Base-by-base conservation (phyloP, 2,113 vertebrate species). In the Elephas maximus region DNA sequence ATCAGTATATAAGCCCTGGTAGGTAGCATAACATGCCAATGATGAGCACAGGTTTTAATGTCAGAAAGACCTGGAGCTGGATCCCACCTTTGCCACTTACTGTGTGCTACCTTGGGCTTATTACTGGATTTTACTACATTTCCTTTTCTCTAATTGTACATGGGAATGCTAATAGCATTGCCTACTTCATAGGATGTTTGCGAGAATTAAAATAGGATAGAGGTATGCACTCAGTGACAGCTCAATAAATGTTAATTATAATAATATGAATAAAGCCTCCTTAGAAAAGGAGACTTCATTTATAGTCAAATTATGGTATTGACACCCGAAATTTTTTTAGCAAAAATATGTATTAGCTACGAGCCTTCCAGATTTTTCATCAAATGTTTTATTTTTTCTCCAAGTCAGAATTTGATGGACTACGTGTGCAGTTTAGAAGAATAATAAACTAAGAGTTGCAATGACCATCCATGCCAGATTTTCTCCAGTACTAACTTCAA, bases 201-300 rank as follows among this genome's bases (percentile, higher is more conserved):
- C 85, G 84, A 96, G 51, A 92, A 86, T 90, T 83, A 63, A 87
- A 30, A 91, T 53, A 86, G 51, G 11, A 33, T 48, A 28, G 5
- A 24, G 44, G 18, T 53, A 33, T 65, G 8, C 0, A 6, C 26
- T 60, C 60, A 74, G 78, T 23, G 3, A 23, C 44, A 30, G 15
- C 20, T 80, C 57, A 60, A 28, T 28, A 80, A 69, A 95, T 62
- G 28, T 78, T 89, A n/a, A 33, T 78, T 67, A 51, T 37, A 65
- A 67, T 41, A 76, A 41, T 63, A 57, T 41, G 41, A 67, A 87
- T 78, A 20, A 86, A 76, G 30, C 37, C 73, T 77, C 53, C 78
- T 44, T 92, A 93, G 81, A 90, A 81, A 92, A 90, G 24, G 23
- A 95, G 23, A 88, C 69, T 90, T 77, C n/a, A 5, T 71, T 80